Conservation (phyloP, 2,797 vertebrate genomes). For the Hyperoplus lanceolatus region DNA sequence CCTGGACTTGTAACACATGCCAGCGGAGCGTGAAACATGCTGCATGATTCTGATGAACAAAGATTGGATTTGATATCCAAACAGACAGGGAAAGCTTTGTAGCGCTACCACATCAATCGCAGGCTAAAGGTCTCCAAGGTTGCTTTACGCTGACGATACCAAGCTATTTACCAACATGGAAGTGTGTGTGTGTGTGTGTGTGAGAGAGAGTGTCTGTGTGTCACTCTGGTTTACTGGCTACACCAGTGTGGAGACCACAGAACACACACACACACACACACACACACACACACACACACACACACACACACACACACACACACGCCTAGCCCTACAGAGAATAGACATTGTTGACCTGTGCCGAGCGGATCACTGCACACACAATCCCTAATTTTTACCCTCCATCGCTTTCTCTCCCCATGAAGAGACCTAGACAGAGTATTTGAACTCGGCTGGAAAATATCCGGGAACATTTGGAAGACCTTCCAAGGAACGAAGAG, state of each 20-base stretch:
- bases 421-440: neutral
- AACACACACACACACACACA: constrained; percentile 11
- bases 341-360: constrained; percentile 61
- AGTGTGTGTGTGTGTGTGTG: constrained; percentile 14
- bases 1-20: constrained; percentile 23
- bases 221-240: constrained; percentile 40
- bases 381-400: constrained; percentile 41
- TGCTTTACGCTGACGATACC: neutral
- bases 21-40: constrained; percentile 44
- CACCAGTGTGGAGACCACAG: constrained; percentile 15
- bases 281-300: constrained; percentile 22
- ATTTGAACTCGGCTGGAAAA: constrained; percentile 1
- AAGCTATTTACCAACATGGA: constrained; percentile 26
- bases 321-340: constrained; percentile 37
- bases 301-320: constrained; percentile 24
- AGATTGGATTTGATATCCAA: constrained; percentile 28
- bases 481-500: constrained; percentile 20
- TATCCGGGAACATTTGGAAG: neutral
- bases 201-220: neutral
- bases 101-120: constrained; percentile 14
- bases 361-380: constrained; percentile 52
- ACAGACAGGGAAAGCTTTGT: neutral
- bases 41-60: constrained; percentile 15
- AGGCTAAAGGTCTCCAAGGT: neutral
- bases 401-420: constrained; percentile 6